Conservation (phyloP, 2,888 invertebrate species). For the Drosophila maculinotata region DNA sequence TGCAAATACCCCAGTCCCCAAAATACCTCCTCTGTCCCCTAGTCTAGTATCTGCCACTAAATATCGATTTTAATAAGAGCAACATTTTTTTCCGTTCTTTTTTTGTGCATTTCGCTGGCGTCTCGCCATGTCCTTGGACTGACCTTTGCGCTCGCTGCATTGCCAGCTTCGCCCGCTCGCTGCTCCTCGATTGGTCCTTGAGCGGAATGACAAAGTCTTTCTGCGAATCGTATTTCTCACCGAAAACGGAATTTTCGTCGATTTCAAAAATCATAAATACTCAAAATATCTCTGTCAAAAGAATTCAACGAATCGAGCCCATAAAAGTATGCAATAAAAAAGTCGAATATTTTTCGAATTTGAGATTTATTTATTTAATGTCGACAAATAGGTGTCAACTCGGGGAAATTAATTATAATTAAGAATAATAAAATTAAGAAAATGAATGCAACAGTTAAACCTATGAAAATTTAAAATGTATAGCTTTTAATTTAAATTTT, state of each 20-base stretch:
- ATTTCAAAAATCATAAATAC: too few relatives aligned
- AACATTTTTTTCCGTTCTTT: conserved; percentile 29
- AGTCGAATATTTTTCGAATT: neutral
- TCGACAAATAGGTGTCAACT: too few relatives aligned
- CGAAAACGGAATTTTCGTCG: neutral
- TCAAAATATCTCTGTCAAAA: too few relatives aligned
- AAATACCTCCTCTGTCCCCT: neutral
- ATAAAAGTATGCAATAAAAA: conserved; percentile 8
- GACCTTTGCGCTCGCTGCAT: conserved; percentile 62
- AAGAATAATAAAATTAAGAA: too few relatives aligned
- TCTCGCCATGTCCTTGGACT: conserved; percentile 66
- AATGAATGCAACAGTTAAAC: too few relatives aligned
- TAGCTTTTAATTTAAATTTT: too few relatives aligned
- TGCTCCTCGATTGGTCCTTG: conserved; percentile 33
- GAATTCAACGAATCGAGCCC: neutral
- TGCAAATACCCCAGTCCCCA: conserved; percentile 63
- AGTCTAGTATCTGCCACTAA: conserved; percentile 53
- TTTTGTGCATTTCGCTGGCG: conserved; percentile 65
- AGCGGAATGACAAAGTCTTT: conserved; percentile 14
- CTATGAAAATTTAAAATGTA: too few relatives aligned
- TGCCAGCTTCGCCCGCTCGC: neutral
- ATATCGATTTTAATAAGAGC: conserved; percentile 74
- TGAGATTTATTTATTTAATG: neutral
- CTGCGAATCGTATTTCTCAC: neutral
- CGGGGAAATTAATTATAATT: too few relatives aligned